phyloP scores from a whole-genome alignment of 2,113 vertebrate species.

The Triplophysa siluroides region DNA sequence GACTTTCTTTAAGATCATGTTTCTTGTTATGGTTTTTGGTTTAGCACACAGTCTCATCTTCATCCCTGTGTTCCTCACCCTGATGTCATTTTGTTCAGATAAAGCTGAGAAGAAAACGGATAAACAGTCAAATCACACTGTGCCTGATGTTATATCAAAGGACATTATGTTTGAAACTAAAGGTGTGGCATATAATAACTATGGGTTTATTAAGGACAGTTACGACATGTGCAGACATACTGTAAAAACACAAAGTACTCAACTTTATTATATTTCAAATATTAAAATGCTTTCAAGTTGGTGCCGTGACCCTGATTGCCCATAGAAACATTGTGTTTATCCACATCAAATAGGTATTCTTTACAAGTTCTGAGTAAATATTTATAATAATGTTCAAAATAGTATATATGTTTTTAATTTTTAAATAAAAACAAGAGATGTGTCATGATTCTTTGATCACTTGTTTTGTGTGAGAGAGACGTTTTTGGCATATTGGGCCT shows the following conservation, averaged over 20 bases:
- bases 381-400: no score
- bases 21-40: slow-evolving; percentile 70
- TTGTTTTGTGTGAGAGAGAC: no score
- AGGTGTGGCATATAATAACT: slow-evolving; percentile 12
- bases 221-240: background rate
- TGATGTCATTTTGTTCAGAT: slow-evolving; percentile 34
- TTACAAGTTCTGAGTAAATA: no score
- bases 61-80: slow-evolving; percentile 71
- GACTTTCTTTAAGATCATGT: slow-evolving; percentile 77
- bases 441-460: no score
- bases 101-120: slow-evolving; percentile 11
- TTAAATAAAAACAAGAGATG: no score
- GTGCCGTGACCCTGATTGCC: slow-evolving; percentile 34
- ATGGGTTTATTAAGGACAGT: background rate
- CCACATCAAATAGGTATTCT: background rate
- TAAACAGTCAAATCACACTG: background rate
- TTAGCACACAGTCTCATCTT: slow-evolving; percentile 71
- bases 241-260: slow-evolving; percentile 5
- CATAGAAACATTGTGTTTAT: background rate
- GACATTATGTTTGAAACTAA: background rate
- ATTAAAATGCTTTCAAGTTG: background rate
- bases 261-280: slow-evolving; percentile 19
- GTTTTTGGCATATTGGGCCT: no score
- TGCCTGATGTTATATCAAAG: background rate
- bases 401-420: no score